These are phyloP conservation scores for Drosophila gunungcola DNA, from an alignment of 1,140 invertebrate genomes.

Conservation along the genomic window DNA sequence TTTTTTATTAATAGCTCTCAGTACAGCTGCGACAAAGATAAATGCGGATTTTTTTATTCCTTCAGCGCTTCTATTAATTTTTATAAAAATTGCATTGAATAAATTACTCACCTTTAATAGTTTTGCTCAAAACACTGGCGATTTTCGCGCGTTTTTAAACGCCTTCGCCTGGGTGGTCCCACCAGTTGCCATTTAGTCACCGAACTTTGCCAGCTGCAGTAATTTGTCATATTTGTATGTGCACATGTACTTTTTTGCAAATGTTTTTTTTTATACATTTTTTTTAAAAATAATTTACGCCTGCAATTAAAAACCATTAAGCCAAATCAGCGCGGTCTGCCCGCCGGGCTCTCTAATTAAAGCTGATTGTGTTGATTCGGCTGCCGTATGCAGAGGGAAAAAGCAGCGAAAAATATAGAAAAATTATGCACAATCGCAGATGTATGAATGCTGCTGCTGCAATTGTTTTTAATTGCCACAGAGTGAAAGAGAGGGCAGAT, in stretches of 20 bases:
- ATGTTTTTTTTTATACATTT: conserved; percentile 20
- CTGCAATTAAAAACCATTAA: conserved; percentile 76
- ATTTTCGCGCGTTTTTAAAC: conserved; percentile 22
- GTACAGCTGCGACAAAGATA: no score
- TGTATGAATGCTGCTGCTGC: conserved; percentile 63
- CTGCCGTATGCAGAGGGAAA: conserved; percentile 38
- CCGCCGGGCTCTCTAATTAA: conserved; percentile 69
- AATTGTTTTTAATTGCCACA: conserved; percentile 71
- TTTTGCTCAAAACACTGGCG: background rate
- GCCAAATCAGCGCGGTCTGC: conserved; percentile 70
- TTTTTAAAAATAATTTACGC: conserved; percentile 53
- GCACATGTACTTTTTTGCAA: conserved; percentile 5
- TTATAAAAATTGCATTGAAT: background rate
- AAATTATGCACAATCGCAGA: conserved; percentile 40
- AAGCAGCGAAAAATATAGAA: conserved; percentile 28
- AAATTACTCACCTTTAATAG: background rate
- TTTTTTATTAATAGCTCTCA: no score
- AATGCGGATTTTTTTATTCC: no score
- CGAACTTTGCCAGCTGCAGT: conserved; percentile 26
- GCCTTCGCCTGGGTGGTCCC: conserved; percentile 50
- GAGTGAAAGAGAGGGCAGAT: conserved; percentile 8
- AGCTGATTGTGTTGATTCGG: conserved; percentile 69
- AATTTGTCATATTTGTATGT: conserved; percentile 43
- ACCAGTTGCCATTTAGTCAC: background rate
- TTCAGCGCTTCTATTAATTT: background rate